Base-by-base conservation (phyloP, 2,113 vertebrate species). In the Xenopus borealis region DNA sequence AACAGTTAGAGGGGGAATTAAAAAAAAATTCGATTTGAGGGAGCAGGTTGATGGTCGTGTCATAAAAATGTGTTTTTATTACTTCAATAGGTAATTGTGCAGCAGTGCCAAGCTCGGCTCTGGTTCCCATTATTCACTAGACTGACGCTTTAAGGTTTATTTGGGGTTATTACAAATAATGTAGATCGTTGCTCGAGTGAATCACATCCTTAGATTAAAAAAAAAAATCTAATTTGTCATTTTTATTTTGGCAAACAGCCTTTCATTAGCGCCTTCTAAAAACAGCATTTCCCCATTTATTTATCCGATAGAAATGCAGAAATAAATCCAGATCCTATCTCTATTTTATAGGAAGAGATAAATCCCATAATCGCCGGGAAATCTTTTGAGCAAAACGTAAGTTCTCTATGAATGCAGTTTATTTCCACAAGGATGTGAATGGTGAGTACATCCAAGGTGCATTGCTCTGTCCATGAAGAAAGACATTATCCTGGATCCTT, bases 131-230 rank as follows among this genome's bases (percentile, higher is more conserved):
- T 87, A 89, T 78, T 82, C 23, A 40, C 19, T 20, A 81, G 86
- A 90, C 75, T 83, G 90, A 89, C 86, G 87, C 69, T 6, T 86
- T 88, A 68, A 85, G 82, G 82, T 87, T 90, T 88, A 89, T 71
- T 74, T 71, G 77, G 85, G 83, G 86, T 85, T 86, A 82, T 83
- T 82, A 88, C 82, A 78, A 90, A 72, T 72, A 79, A 55, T 62
- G 65, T 57, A 81, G 47, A 50, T 50, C 47, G 47, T 12, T 16
- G 47, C 47, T 50, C 72, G 81, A 71, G 80, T 79, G 19, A 84
- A 86, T 80, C 85, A 80, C 58, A 81, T 83, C 85, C 85, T 72
- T 75, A 75, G 23, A 27, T 27, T 27, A 78, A 82, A 82, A 78
- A 77, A 78, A 66, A 84, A 10, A 12, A 85, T 82, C 73, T 69